phyloP scores from a whole-genome alignment of 2,797 vertebrate species.

The Champsocephalus gunnari region DNA sequence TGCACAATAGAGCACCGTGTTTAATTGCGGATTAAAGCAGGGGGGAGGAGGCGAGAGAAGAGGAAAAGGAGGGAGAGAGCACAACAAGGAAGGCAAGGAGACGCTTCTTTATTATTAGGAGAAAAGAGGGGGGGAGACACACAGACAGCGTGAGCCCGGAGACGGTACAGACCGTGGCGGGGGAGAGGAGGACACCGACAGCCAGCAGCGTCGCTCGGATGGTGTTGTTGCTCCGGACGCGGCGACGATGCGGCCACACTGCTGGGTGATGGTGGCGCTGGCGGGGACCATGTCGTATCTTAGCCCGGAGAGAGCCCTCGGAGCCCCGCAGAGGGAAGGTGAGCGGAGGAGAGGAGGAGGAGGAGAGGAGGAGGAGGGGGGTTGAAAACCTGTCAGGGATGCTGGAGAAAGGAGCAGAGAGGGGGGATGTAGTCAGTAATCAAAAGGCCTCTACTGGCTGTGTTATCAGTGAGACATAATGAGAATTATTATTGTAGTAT shows the following conservation, averaged over 20 bases:
- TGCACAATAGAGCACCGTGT: conserved; percentile 83
- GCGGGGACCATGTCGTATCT: conserved; percentile 89
- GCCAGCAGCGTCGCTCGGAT: conserved; percentile 83
- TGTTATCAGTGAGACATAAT: conserved; percentile 60
- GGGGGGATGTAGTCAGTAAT: conserved; percentile 50
- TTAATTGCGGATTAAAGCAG: conserved; percentile 83
- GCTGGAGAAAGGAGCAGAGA: conserved; percentile 64
- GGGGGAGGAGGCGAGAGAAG: conserved; percentile 52
- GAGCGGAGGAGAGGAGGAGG: conserved; percentile 62
- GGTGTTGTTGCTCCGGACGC: conserved; percentile 77
- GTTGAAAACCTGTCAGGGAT: conserved; percentile 68
- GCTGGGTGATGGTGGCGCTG: conserved; percentile 85
- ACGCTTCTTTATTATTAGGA: conserved; percentile 79
- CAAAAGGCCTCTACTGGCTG: conserved; percentile 61
- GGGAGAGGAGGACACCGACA: conserved; percentile 71
- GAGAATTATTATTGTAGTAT: conserved; percentile 60
- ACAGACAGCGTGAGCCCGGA: conserved; percentile 64
- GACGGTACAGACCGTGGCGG: conserved; percentile 75
- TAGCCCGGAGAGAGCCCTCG: conserved; percentile 89
- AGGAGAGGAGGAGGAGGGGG: neutral
- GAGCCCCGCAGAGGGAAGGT: conserved; percentile 90
- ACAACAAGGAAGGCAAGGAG: conserved; percentile 78
- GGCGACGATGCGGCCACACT: conserved; percentile 86
- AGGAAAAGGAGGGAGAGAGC: conserved; percentile 46
- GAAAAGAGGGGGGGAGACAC: conserved; percentile 47